Evolutionary conservation across 2,888 invertebrate genomes (phyloP).

Genomic region (Aphrophora alni): DNA sequence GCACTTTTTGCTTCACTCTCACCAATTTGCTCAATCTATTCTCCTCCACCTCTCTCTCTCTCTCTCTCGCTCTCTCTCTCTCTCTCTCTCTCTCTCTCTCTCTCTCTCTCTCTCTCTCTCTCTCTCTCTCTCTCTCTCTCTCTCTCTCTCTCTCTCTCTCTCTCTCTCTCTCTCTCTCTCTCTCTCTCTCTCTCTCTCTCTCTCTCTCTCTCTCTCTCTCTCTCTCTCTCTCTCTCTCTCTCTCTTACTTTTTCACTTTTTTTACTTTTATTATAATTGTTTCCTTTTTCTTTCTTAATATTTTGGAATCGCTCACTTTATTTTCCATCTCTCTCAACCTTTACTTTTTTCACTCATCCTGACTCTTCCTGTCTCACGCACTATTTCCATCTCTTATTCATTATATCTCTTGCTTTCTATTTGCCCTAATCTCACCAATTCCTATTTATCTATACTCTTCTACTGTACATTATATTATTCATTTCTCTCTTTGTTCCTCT

Average conservation of each 20-base stretch:
- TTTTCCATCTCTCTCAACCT: not conserved
- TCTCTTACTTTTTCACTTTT: no score
- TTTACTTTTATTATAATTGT: not conserved
- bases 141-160: not conserved
- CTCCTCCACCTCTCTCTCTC: no score
- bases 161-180: not conserved
- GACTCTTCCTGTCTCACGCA: not conserved
- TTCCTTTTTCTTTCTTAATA: not conserved
- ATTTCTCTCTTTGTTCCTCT: no score
- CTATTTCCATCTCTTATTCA: no score
- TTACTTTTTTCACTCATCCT: not conserved
- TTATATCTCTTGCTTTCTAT: no score
- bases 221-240: constrained; percentile 16
- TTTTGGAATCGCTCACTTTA: not conserved
- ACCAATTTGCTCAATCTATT: not conserved
- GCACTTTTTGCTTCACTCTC: not conserved
- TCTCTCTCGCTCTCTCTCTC: no score
- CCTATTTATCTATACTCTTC: no score
- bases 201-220: constrained; percentile 12
- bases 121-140: not conserved
- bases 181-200: constrained; percentile 22
- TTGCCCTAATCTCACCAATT: no score
- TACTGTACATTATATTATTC: no score
- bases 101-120: not conserved
- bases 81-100: not conserved